Conservation (phyloP, 2,797 vertebrate species). For the Syngnathus rostellatus region DNA sequence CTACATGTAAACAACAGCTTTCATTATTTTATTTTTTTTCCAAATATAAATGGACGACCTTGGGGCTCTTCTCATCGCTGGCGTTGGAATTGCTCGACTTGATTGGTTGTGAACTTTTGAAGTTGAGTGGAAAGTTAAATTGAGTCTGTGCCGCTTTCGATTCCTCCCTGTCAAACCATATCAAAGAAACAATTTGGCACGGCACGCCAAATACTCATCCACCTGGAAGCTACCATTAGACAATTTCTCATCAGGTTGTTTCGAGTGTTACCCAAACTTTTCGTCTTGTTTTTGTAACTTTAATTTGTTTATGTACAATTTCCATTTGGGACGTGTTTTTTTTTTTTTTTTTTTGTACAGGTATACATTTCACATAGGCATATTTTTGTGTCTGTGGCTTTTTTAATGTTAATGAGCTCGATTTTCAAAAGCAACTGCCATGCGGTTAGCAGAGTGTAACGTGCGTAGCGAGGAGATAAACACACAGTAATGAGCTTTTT, state of each 20-base stretch:
- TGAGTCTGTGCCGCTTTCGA: conserved; percentile 39
- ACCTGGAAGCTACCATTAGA: conserved; percentile 39
- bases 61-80: background rate
- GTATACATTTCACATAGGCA: background rate
- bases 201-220: conserved; percentile 22
- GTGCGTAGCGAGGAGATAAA: conserved; percentile 28
- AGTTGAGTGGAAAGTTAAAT: conserved; percentile 19
- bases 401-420: conserved; percentile 22
- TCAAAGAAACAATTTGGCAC: conserved; percentile 40
- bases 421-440: conserved; percentile 29
- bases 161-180: conserved; percentile 50
- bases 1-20: background rate
- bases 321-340: background rate
- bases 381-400: background rate
- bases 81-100: background rate
- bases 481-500: background rate
- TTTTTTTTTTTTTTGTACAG: conserved; percentile 1
- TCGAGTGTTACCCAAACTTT: background rate
- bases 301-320: background rate
- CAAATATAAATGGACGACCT: background rate
- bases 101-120: conserved; percentile 5
- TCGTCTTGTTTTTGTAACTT: background rate
- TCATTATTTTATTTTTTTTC: too few relatives aligned
- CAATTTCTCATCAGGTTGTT: background rate
- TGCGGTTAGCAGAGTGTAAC: conserved; percentile 22